These are phyloP conservation scores for Emmelina monodactyla DNA, from an alignment of 2,888 invertebrate species.

Conservation along the genomic window DNA sequence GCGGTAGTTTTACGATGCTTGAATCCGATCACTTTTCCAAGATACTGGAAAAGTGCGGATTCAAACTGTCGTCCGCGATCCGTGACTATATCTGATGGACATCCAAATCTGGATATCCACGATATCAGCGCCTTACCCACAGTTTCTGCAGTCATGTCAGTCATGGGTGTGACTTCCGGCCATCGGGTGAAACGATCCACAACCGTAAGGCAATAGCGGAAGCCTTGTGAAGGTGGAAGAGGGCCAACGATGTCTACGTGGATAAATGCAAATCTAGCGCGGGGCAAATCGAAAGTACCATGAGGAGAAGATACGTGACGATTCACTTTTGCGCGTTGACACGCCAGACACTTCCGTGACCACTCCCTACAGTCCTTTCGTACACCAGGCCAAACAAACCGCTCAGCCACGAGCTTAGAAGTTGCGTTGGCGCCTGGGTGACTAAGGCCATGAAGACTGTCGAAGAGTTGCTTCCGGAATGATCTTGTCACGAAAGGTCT, in stretches of 20 bases:
- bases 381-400: constrained; percentile 14
- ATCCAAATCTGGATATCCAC: constrained; percentile 40
- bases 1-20: constrained; percentile 15
- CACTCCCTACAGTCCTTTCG: constrained; percentile 13
- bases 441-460: neutral
- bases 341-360: constrained; percentile 9
- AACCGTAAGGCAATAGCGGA: constrained; percentile 19
- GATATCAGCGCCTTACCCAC: constrained; percentile 25
- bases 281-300: constrained; percentile 12
- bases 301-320: constrained; percentile 12
- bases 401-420: constrained; percentile 4
- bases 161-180: constrained; percentile 27
- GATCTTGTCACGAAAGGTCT: neutral
- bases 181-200: constrained; percentile 28
- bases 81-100: constrained; percentile 22
- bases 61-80: constrained; percentile 24
- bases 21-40: constrained; percentile 9
- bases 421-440: neutral
- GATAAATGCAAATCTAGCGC: constrained; percentile 22
- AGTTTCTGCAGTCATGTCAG: constrained; percentile 28
- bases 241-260: constrained; percentile 24
- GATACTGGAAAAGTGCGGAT: constrained; percentile 14
- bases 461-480: neutral
- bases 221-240: constrained; percentile 12
- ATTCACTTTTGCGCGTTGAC: constrained; percentile 10